Base-by-base conservation (phyloP, 1,140 invertebrate species). In the Delia radicum region DNA sequence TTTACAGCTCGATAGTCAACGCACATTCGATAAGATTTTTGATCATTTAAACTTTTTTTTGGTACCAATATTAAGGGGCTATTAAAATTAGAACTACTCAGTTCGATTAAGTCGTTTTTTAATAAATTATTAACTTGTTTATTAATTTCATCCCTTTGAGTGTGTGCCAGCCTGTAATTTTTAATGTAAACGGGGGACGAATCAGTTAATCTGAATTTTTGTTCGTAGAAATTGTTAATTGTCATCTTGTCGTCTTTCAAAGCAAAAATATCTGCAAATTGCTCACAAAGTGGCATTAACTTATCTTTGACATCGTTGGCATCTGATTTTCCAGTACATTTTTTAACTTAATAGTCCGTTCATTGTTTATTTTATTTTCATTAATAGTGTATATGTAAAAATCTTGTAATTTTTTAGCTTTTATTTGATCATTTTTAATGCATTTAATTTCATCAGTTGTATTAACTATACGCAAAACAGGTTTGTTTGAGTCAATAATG, bases 1-100 rank as follows among this genome's bases (percentile, higher is more conserved):
- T 77, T 77, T 8, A 74, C 12, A 2, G 21, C 1, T 42, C 76
- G n/a, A 21, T 24, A 77, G 37, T 74, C 76, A 4, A 74, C 29
- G 26, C 37, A 31, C 13, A 75, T 33, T 24, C 62, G 3, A 3
- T 29, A 76, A n/a, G 33, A 28, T 75, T 67, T 69, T 0, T 77
- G 61, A 29, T 42, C 10, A 10, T 33, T 33, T 33, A 10, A 10
- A 33, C 10, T 33, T 33, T 33, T 33, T 10, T 33, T 33, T 27
- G 71, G 26, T 21, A 73, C 31, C 15, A 73, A 21, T 33, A 73
- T 37, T 73, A 73, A 21, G 7, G 71, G 71, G 24, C 27, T 31
- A 73, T 73, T 73, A 42, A 37, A 73, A 7, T 27, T 21, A 4
- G 71, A 73, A 37, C 4, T 18, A 18, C 71, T 73, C n/a, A n/a